phyloP scores from a whole-genome alignment of 2,888 invertebrate genomes.

The Archaeoteleia sp. region DNA sequence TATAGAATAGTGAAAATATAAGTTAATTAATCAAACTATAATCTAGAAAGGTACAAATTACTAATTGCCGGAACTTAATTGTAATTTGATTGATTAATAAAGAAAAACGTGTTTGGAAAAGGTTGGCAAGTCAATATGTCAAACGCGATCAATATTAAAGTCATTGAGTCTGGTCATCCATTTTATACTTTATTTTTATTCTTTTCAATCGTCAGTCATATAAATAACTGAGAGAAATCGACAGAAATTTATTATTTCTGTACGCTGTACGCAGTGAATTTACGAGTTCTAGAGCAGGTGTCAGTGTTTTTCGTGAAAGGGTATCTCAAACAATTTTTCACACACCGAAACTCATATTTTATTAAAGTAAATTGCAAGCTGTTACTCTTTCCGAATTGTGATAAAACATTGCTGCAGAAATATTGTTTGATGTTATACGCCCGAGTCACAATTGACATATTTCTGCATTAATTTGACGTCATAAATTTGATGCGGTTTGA shows the following conservation, averaged over 20 bases:
- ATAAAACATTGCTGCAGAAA: neutral
- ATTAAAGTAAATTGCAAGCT: conserved; percentile 11
- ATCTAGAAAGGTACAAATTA: no score
- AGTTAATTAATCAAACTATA: neutral
- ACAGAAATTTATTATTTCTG: conserved; percentile 25
- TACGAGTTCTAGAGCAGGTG: conserved; percentile 25
- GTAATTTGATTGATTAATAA: conserved; percentile 9
- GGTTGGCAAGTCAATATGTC: neutral
- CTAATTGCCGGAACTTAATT: no score
- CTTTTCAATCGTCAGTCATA: conserved; percentile 25
- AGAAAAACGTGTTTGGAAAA: conserved; percentile 7
- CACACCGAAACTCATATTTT: neutral
- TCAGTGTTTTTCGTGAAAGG: conserved; percentile 30
- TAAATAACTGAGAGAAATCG: conserved; percentile 29
- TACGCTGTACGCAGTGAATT: conserved; percentile 29
- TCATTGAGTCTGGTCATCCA: conserved; percentile 4
- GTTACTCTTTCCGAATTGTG: conserved; percentile 3
- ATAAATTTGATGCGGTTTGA: conserved; percentile 6
- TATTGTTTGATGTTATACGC: neutral
- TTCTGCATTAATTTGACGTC: conserved; percentile 16
- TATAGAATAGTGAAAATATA: no score
- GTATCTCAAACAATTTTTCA: conserved; percentile 5
- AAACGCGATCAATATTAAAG: conserved; percentile 18
- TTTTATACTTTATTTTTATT: conserved; percentile 28
- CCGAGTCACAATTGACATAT: no score